Conservation (phyloP, 2,797 vertebrate species). For the Phalanger gymnotis region DNA sequence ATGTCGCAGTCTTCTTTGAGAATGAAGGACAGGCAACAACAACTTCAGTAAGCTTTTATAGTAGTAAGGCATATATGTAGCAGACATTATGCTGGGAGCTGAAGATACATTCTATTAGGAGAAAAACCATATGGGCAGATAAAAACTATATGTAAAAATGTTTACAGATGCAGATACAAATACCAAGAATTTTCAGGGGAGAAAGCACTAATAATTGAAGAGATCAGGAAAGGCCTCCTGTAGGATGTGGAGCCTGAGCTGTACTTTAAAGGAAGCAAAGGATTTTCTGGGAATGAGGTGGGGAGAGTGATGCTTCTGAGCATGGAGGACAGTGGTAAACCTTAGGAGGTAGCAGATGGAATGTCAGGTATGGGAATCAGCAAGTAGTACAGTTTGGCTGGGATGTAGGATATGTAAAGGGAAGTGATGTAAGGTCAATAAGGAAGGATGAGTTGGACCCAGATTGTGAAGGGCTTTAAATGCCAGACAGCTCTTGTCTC, state of each 20-base stretch:
- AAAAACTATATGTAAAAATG: neutral
- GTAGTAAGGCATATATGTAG: neutral
- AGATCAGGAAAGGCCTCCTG: neutral
- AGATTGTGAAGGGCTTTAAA: neutral
- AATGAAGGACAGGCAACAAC: too few relatives aligned
- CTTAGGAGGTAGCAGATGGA: neutral
- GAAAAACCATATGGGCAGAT: neutral
- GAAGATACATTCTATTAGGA: neutral
- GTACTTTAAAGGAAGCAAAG: too few relatives aligned
- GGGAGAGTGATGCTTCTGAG: neutral
- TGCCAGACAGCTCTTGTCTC: neutral
- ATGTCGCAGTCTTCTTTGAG: too few relatives aligned
- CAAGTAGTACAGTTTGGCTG: neutral
- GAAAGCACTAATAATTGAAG: neutral
- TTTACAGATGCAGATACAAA: neutral
- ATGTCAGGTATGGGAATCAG: neutral
- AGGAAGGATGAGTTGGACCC: neutral
- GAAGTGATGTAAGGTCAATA: neutral
- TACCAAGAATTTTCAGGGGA: neutral
- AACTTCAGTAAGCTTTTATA: neutral
- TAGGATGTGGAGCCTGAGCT: too few relatives aligned
- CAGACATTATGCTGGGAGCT: neutral
- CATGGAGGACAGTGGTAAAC: neutral
- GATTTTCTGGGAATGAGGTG: neutral
- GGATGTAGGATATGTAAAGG: neutral